Conservation (phyloP, 2,888 invertebrate genomes). For the Hyles lineata region DNA sequence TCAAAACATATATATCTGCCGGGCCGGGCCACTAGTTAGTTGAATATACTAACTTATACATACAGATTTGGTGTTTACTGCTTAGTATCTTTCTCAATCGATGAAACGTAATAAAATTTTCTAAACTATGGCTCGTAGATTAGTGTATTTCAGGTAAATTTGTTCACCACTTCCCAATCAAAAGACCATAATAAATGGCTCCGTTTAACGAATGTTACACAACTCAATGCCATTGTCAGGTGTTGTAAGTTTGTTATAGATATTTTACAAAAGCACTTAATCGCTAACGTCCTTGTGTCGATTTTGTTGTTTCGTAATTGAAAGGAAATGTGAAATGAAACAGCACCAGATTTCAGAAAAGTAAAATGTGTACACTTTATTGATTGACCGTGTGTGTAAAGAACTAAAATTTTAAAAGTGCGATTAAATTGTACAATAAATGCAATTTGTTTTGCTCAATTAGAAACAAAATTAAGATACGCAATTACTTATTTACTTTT, state of each 20-base stretch:
- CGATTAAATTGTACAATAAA: neutral
- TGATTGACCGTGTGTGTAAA: neutral
- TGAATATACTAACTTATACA: too few relatives aligned
- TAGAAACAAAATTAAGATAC: too few relatives aligned
- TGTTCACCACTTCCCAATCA: too few relatives aligned
- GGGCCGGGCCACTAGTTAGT: too few relatives aligned
- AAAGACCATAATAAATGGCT: too few relatives aligned
- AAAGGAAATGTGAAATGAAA: conserved; percentile 23
- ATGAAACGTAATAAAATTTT: too few relatives aligned
- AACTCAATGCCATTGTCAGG: conserved; percentile 61
- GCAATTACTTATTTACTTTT: too few relatives aligned
- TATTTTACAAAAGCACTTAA: conserved; percentile 40
- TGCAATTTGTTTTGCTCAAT: neutral
- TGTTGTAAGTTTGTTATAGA: conserved; percentile 48
- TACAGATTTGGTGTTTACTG: too few relatives aligned
- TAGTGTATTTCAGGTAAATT: too few relatives aligned
- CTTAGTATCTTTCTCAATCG: too few relatives aligned
- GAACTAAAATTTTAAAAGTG: neutral
- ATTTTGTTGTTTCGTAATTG: conserved; percentile 34
- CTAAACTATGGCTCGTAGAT: too few relatives aligned
- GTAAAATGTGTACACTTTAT: neutral
- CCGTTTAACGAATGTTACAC: conserved; percentile 44
- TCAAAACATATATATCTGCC: too few relatives aligned
- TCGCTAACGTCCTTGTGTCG: conserved; percentile 42
- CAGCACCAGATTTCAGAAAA: neutral